A percentile compares a stretch with the other conserved stretches of the same genome.
Evolutionary conservation across 2,113 vertebrate genomes (phyloP).

Genomic region (Oncorhynchus mykiss): DNA sequence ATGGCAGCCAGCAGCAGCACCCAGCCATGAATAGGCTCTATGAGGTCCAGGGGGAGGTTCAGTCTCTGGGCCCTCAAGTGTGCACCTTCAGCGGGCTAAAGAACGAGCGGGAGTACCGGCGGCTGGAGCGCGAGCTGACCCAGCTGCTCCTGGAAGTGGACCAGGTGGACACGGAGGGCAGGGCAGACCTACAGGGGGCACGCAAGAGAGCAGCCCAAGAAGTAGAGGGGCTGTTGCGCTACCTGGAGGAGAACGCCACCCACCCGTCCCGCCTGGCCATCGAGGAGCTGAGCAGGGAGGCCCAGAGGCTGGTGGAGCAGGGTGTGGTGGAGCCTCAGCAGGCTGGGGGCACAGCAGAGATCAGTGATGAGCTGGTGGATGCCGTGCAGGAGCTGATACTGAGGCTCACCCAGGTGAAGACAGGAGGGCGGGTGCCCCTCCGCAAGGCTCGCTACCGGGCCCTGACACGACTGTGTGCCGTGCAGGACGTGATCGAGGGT

Average conservation of each 20-base stretch:
- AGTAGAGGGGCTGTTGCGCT: conserved; percentile 86
- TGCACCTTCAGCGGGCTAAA: conserved; percentile 86
- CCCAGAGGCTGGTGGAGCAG: conserved; percentile 81
- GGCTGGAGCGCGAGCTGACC: conserved; percentile 84
- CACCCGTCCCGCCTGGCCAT: conserved; percentile 87
- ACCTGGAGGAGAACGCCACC: conserved; percentile 90
- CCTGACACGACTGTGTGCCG: conserved; percentile 86
- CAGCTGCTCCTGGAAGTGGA: conserved; percentile 92
- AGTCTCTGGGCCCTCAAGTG: conserved; percentile 85
- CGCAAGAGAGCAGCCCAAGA: conserved; percentile 88
- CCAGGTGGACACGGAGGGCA: conserved; percentile 91
- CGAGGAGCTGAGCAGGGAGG: conserved; percentile 84
- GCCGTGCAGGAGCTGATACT: conserved; percentile 87
- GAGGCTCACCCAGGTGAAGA: conserved; percentile 92
- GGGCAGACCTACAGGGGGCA: conserved; percentile 85
- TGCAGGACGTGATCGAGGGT: conserved; percentile 90
- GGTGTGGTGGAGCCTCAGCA: conserved; percentile 82
- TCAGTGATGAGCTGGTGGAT: conserved; percentile 88
- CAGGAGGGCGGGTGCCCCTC: conserved; percentile 85
- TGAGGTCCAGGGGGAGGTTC: conserved; percentile 88
- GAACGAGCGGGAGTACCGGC: conserved; percentile 87
- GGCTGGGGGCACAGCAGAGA: conserved; percentile 68
- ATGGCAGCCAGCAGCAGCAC: conserved; percentile 77
- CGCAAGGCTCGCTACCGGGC: conserved; percentile 91
- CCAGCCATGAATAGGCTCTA: conserved; percentile 86